Percentiles rank a stretch among this genome's conserved stretches.
phyloP scores from a whole-genome alignment of 2,797 vertebrate species.

The Syngnathus acus region DNA sequence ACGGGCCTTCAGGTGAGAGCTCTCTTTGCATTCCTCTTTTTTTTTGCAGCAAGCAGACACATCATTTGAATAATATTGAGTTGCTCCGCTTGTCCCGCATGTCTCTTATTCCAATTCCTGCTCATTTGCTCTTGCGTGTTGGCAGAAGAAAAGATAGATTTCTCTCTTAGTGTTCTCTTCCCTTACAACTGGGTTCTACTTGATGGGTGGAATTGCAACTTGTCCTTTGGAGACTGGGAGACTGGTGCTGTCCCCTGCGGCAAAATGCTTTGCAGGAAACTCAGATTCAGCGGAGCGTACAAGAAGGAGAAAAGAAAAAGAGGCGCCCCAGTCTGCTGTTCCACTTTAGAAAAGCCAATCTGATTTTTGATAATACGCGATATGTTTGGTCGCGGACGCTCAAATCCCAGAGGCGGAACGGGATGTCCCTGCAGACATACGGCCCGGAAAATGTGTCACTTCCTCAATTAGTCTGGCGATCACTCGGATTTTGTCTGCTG shows the following conservation, averaged over 20 bases:
- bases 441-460: conserved; percentile 3
- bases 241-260: not conserved
- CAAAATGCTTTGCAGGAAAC: not conserved
- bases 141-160: too few species aligned
- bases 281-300: not conserved
- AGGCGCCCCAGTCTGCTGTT: conserved; percentile 46
- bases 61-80: not conserved
- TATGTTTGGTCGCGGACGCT: conserved; percentile 28
- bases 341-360: conserved; percentile 58
- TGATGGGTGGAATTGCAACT: not conserved
- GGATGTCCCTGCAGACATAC: not conserved
- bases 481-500: not conserved
- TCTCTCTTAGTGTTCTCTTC: too few species aligned
- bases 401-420: conserved; percentile 18
- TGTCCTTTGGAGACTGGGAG: not conserved
- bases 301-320: not conserved
- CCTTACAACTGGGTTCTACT: too few species aligned
- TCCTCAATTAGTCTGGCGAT: not conserved
- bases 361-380: conserved; percentile 59
- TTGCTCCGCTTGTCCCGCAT: too few species aligned
- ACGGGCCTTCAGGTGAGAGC: conserved; percentile 73
- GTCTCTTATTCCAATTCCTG: too few species aligned
- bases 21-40: not conserved
- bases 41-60: not conserved
- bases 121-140: too few species aligned